phyloP scores from a whole-genome alignment of 2,797 vertebrate genomes.

The Pangasius djambal region DNA sequence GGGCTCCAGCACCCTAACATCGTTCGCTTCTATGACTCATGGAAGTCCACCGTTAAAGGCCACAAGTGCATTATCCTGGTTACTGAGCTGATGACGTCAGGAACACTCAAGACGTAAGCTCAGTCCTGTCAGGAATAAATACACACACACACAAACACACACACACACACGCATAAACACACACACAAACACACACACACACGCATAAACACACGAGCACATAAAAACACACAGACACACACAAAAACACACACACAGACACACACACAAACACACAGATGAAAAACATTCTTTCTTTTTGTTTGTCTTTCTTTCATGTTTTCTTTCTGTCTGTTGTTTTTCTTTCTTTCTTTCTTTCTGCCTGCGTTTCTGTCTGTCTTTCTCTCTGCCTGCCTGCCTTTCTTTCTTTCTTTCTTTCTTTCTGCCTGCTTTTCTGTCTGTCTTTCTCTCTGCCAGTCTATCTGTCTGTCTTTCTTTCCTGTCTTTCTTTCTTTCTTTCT shows the following conservation, averaged over 20 bases:
- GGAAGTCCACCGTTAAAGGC: conserved; percentile 86
- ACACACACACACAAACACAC: neutral
- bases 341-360: too few species aligned
- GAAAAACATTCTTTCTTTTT: neutral
- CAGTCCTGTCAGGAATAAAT: neutral
- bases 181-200: neutral
- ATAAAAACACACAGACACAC: neutral
- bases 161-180: neutral
- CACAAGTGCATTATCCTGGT: conserved; percentile 90
- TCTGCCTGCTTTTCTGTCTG: too few species aligned
- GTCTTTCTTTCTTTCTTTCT: too few species aligned
- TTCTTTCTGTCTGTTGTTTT: too few species aligned
- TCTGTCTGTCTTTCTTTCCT: too few species aligned
- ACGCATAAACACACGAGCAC: too few species aligned
- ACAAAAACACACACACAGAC: neutral
- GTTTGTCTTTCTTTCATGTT: too few species aligned
- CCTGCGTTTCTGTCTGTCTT: too few species aligned
- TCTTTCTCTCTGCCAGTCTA: neutral
- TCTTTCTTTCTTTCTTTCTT: too few species aligned
- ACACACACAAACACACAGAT: neutral
- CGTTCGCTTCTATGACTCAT: conserved; percentile 93
- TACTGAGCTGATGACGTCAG: conserved; percentile 96
- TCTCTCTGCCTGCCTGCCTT: too few species aligned
- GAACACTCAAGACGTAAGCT: conserved; percentile 94
- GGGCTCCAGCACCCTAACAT: conserved; percentile 95